Conservation (phyloP, 2,888 invertebrate genomes). For the Darwinula stevensoni region DNA sequence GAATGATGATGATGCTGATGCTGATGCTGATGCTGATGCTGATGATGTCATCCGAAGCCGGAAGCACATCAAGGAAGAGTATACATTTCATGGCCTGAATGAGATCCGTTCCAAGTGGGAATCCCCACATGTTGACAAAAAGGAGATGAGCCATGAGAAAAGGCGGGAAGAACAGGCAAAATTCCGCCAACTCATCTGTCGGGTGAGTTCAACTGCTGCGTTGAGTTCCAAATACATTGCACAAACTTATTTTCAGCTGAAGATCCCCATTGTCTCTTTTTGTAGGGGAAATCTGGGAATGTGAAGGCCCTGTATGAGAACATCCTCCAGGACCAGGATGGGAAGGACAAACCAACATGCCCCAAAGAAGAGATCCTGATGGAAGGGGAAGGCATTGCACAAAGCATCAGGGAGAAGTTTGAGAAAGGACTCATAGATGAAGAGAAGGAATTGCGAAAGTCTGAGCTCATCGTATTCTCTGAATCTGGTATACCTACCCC, state of each 20-base stretch:
- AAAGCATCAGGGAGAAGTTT: constrained; percentile 40
- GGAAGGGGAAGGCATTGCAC: constrained; percentile 5
- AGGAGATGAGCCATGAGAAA: constrained; percentile 14
- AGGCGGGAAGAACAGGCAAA: constrained; percentile 64
- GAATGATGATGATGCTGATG: constrained; percentile 28
- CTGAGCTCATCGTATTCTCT: too few relatives aligned
- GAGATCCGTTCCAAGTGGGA: not conserved
- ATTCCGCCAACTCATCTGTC: constrained; percentile 41
- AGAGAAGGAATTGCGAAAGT: too few relatives aligned
- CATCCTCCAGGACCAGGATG: constrained; percentile 25
- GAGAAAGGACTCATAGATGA: too few relatives aligned
- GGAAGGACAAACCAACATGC: too few relatives aligned
- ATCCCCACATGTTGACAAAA: constrained; percentile 9
- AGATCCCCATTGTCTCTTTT: constrained; percentile 10
- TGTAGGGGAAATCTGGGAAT: constrained; percentile 53
- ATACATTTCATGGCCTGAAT: not conserved
- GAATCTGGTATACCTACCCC: too few relatives aligned
- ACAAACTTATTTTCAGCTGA: not conserved
- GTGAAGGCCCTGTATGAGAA: constrained; percentile 78
- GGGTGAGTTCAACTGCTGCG: constrained; percentile 10
- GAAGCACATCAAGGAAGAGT: constrained; percentile 11
- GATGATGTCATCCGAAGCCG: too few relatives aligned
- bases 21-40: constrained; percentile 30
- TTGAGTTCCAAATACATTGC: not conserved
- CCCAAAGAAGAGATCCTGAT: too few relatives aligned